Evolutionary conservation across 2,888 invertebrate species (phyloP).

Genomic region (Mycogona germanica): DNA sequence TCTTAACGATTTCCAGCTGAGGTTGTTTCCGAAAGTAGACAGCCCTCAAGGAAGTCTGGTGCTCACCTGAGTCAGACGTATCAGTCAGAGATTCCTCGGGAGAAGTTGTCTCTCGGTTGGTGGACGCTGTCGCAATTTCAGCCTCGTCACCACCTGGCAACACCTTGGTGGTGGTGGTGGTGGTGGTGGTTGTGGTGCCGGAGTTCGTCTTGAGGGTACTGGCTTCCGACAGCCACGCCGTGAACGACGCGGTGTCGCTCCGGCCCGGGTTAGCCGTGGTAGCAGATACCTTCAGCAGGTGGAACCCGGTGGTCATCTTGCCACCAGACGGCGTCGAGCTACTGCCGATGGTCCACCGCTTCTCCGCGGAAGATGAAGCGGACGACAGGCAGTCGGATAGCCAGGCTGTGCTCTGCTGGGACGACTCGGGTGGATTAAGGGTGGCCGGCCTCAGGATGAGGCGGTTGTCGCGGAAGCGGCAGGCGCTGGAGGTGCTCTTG

Average conservation of each 20-base stretch:
- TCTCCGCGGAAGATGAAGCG: too few relatives aligned
- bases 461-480: constrained; percentile 3
- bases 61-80: constrained; percentile 14
- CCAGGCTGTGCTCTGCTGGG: too few relatives aligned
- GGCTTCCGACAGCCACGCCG: background rate
- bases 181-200: background rate
- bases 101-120: constrained; percentile 1
- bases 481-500: background rate
- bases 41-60: too few relatives aligned
- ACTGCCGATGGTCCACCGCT: too few relatives aligned
- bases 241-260: too few relatives aligned
- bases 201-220: background rate
- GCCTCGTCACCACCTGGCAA: too few relatives aligned
- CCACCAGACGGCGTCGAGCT: background rate
- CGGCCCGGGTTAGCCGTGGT: background rate
- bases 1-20: too few relatives aligned
- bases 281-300: background rate
- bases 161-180: too few relatives aligned
- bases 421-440: constrained; percentile 29
- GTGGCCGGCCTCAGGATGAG: constrained; percentile 36
- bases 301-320: background rate
- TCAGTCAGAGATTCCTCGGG: constrained; percentile 13
- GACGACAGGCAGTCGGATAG: too few relatives aligned
- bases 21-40: too few relatives aligned
- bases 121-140: background rate